These are phyloP conservation scores for Nyctereutes procyonoides DNA, from an alignment of 2,113 vertebrate species.

Conservation along the genomic window DNA sequence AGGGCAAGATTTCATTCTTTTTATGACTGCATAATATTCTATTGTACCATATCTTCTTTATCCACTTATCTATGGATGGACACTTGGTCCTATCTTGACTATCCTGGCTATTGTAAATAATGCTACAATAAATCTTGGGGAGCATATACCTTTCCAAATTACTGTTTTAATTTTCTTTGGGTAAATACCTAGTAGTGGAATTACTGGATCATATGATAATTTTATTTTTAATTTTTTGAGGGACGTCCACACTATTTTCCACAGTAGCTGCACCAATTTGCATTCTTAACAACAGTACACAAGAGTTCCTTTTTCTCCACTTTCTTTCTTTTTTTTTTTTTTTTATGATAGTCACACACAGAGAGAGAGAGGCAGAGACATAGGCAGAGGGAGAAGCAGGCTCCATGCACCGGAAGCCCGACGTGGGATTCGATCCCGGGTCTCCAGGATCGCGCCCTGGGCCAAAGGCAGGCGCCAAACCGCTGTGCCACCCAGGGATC, in stretches of 20 bases:
- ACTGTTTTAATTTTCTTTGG: not conserved
- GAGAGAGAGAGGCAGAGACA: no score
- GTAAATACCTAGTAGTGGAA: not conserved
- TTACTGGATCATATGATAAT: not conserved
- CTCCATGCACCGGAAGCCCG: no score
- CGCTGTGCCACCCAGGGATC: no score
- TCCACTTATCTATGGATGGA: not conserved
- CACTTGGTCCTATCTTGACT: not conserved
- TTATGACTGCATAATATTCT: not conserved
- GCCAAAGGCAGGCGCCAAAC: no score
- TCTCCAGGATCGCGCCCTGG: no score
- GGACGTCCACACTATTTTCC: not conserved
- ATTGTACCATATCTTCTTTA: not conserved
- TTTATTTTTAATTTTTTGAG: not conserved
- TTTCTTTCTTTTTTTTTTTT: no score
- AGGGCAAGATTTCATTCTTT: not conserved
- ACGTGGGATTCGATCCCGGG: no score
- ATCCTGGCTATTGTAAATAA: not conserved
- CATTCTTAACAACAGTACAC: not conserved
- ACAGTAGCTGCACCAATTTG: not conserved
- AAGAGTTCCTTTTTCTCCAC: not conserved
- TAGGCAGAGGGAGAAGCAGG: no score
- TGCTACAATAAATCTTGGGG: not conserved
- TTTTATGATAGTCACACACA: no score
- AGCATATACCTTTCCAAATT: not conserved